Evolutionary conservation across 2,888 invertebrate species (phyloP).

Genomic region (Luperina nickerlii): DNA sequence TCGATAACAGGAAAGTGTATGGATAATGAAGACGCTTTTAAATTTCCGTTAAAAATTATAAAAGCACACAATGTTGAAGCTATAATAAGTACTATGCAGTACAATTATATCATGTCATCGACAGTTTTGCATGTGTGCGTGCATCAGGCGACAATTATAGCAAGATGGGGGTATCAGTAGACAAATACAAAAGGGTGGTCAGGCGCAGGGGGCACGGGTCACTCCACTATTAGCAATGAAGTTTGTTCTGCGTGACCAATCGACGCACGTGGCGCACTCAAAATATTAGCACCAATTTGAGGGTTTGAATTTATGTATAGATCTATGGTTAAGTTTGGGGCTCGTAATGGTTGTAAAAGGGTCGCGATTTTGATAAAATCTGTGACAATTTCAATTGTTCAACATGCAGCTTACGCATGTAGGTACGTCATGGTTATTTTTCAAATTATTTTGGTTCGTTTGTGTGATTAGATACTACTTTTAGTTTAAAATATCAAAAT

Average conservation of each 20-base stretch:
- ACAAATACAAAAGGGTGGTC: constrained; percentile 56
- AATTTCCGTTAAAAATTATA: neutral
- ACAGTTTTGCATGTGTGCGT: constrained; percentile 34
- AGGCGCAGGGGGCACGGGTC: constrained; percentile 46
- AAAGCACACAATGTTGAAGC: neutral
- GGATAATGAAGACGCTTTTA: neutral
- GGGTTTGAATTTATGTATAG: constrained; percentile 62
- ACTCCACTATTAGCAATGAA: constrained; percentile 62
- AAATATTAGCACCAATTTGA: constrained; percentile 67
- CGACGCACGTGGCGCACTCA: constrained; percentile 73
- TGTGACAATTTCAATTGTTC: constrained; percentile 35
- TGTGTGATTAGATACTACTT: neutral
- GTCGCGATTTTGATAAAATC: constrained; percentile 52
- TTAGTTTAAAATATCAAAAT: neutral
- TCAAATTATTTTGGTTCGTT: neutral
- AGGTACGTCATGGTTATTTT: neutral
- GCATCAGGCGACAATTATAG: constrained; percentile 16
- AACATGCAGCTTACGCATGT: constrained; percentile 10
- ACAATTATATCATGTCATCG: constrained; percentile 1
- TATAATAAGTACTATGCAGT: neutral
- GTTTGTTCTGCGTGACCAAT: constrained; percentile 81
- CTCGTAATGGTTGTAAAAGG: constrained; percentile 50
- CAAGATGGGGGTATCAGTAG: constrained; percentile 19
- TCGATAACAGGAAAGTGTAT: neutral
- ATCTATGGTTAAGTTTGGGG: constrained; percentile 40